phyloP scores from a whole-genome alignment of 2,888 invertebrate genomes.

The Proisotoma minuta region DNA sequence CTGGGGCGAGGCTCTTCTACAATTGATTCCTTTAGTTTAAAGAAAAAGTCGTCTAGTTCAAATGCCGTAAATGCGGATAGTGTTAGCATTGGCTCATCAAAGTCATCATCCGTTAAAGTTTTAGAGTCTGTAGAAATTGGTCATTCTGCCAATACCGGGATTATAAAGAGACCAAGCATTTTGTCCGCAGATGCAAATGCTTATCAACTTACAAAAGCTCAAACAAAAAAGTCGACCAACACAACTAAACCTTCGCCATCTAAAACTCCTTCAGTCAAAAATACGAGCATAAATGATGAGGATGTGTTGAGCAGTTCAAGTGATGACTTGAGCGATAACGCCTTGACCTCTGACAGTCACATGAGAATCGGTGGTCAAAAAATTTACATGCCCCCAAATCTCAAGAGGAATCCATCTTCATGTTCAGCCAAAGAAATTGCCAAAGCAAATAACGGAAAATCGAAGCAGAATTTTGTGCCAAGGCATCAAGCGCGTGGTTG shows the following conservation, averaged over 20 bases:
- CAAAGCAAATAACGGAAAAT: not conserved
- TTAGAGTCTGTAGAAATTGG: not conserved
- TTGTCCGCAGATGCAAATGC: conserved; percentile 40
- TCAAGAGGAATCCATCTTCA: not conserved
- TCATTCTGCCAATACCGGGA: not conserved
- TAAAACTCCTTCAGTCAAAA: not conserved
- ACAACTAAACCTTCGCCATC: not conserved
- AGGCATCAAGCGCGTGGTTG: no score
- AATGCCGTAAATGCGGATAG: conserved; percentile 7
- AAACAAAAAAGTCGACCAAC: conserved; percentile 21
- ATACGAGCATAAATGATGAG: conserved; percentile 1
- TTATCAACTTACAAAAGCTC: conserved; percentile 41
- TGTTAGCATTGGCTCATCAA: not conserved
- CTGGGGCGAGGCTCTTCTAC: no score
- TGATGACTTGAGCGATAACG: conserved; percentile 46
- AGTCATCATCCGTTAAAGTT: not conserved
- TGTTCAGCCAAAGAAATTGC: no score
- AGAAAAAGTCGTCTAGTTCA: not conserved
- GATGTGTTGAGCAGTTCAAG: conserved; percentile 37
- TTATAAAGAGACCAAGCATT: conserved; percentile 41
- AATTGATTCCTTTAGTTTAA: not conserved
- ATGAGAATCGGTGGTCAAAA: conserved; percentile 45
- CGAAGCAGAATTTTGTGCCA: not conserved
- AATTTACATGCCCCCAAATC: conserved; percentile 38
- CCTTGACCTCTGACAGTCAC: conserved; percentile 29